A percentile compares a stretch with the other conserved stretches of the same genome.
Conservation (phyloP, 1,140 invertebrate species). For the Formica exsecta region DNA sequence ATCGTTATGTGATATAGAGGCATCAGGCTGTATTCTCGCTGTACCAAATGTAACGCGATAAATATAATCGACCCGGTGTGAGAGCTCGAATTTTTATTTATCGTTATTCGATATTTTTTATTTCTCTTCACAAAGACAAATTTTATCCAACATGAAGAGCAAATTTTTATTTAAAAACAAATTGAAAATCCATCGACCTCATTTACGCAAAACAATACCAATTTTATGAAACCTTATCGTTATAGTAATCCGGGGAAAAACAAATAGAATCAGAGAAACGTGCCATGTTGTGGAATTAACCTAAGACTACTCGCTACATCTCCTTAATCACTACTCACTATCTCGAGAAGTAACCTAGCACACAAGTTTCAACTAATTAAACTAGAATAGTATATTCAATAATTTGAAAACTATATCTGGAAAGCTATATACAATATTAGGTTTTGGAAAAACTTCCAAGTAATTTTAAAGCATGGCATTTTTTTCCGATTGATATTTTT, state of each 20-base stretch:
- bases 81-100: conserved; percentile 29
- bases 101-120: conserved; percentile 45
- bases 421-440: background rate
- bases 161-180: conserved; percentile 5
- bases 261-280: conserved; percentile 1
- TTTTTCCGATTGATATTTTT: conserved; percentile 16
- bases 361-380: background rate
- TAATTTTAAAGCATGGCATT: conserved; percentile 26
- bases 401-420: background rate
- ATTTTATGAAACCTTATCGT: conserved; percentile 14
- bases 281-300: conserved; percentile 24
- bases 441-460: background rate
- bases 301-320: background rate
- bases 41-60: background rate
- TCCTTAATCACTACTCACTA: background rate
- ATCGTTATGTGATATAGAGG: conserved; percentile 43
- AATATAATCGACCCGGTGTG: conserved; percentile 27
- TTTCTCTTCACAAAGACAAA: conserved; percentile 25
- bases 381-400: background rate
- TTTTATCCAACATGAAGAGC: background rate
- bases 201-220: conserved; percentile 27
- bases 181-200: conserved; percentile 18
- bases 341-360: background rate
- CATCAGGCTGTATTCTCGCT: conserved; percentile 21
- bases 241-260: conserved; percentile 33